These are phyloP conservation scores for Idris sp. DNA, from an alignment of 1,140 invertebrate genomes.

Conservation along the genomic window DNA sequence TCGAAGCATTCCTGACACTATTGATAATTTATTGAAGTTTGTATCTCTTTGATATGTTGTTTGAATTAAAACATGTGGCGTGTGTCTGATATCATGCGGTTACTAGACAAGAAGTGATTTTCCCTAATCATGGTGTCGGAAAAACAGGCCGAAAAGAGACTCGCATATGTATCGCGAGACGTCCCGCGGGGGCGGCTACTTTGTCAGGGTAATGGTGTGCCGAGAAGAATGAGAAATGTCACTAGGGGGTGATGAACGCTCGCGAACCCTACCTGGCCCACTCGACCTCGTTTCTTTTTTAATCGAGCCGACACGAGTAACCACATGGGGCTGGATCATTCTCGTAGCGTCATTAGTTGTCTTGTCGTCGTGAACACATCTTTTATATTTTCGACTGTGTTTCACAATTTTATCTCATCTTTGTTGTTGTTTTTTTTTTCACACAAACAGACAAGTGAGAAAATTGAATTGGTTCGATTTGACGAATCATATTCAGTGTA, in stretches of 20 bases:
- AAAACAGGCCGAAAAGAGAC: constrained; percentile 47
- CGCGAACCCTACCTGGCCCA: constrained; percentile 62
- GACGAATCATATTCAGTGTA: too few species aligned
- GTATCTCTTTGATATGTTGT: too few species aligned
- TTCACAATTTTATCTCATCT: too few species aligned
- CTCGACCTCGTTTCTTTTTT: constrained; percentile 70
- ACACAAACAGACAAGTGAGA: too few species aligned
- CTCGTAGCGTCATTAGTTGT: constrained; percentile 70
- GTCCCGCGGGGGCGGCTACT: constrained; percentile 76
- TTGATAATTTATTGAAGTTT: constrained; percentile 4
- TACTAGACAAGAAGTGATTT: constrained; percentile 27
- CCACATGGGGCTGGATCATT: constrained; percentile 73
- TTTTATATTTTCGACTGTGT: constrained; percentile 58
- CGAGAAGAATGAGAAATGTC: constrained; percentile 78
- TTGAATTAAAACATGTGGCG: constrained; percentile 39
- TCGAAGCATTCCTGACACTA: background rate
- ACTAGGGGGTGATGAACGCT: constrained; percentile 74
- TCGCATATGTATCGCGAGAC: constrained; percentile 57
- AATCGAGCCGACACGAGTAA: constrained; percentile 66
- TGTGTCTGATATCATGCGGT: constrained; percentile 2
- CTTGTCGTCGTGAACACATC: constrained; percentile 68
- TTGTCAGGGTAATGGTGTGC: constrained; percentile 76
- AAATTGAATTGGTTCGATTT: too few species aligned
- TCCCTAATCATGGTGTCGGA: constrained; percentile 47
- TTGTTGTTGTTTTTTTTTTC: too few species aligned